Evolutionary conservation across 2,797 vertebrate genomes (phyloP), one percentile per base, ranked within the genome.

Genomic region (Clarias pachynema): DNA sequence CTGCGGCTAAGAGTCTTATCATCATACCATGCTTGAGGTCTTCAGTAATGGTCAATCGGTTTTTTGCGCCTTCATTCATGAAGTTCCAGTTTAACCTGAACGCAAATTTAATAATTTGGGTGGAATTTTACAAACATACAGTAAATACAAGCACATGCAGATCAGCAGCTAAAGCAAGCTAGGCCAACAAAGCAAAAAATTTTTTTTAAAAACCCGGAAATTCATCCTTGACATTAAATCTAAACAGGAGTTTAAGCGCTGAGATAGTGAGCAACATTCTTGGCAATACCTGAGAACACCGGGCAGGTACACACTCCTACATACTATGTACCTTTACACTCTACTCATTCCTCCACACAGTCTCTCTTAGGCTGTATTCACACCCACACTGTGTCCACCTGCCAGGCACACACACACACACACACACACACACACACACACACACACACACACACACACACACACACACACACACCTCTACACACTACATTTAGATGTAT

Each of bases 291-390:
- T 16, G 77, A 79, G 57, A 24, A 79, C 34, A 40, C 14, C 6
- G 9, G n/a, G 24, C 57, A 63, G 59, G 77, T 62, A 79, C 77
- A 44, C 34, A 79, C 77, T 79, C 77, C 77, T 44, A 72, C 69
- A 24, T 12, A 44, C 69, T 24, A 12, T 72, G 34, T 37, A 72
- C 69, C 22, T 72, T 72, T 44, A 40, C 68, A 70, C 68, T 34
- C 63, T 26, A n/a, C 24, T 8, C 26, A 69, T 16, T 69, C 66
- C 66, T 22, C 40, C 18, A 56, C 53, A 57, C 53, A 75, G 26
- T 49, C 40, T 49, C 24, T 49, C 68, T 37, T 16, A 10, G 70
- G 40, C 40, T 49, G 24, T 49, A n/a, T 49, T 49, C 70, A 73
- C 40, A 49, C 70, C 24, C 70, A 73, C 40, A 26, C 70, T 73